phyloP scores from a whole-genome alignment of 35 echinoderm and acorn worm genomes.

The Ophioderma brevispina region DNA sequence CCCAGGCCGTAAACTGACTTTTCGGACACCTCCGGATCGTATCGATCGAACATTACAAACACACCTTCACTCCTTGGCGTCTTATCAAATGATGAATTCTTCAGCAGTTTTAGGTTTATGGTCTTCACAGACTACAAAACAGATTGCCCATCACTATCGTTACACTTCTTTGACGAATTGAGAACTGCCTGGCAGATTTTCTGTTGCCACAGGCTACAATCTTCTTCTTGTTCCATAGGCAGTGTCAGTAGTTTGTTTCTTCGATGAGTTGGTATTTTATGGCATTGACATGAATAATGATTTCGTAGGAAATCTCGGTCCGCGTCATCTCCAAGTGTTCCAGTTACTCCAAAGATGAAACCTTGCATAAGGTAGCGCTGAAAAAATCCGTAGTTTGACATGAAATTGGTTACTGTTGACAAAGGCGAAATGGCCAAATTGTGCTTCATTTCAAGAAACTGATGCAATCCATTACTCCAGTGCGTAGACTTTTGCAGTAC shows the following conservation, averaged over 20 bases:
- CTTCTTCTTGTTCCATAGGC: not conserved
- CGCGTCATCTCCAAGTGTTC: not conserved
- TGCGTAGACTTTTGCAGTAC: not conserved
- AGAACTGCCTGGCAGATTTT: not conserved
- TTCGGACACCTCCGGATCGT: not conserved
- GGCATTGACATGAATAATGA: not conserved
- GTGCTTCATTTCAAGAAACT: conserved; percentile 14
- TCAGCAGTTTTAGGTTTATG: not conserved
- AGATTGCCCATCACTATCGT: not conserved
- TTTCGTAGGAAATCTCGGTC: not conserved
- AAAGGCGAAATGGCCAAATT: not conserved
- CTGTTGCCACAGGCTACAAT: not conserved
- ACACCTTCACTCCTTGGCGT: not conserved
- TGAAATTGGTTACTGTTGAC: not conserved
- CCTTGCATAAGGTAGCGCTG: not conserved
- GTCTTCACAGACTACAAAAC: conserved; percentile 1
- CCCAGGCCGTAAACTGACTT: not conserved
- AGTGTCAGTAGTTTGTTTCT: conserved; percentile 4
- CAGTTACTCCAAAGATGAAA: not conserved
- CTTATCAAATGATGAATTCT: not conserved
- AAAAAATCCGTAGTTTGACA: not conserved
- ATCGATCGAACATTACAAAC: not conserved
- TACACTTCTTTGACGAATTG: not conserved
- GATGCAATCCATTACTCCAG: not conserved
- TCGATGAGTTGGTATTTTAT: not conserved